A percentile compares a stretch with the other conserved stretches of the same genome.
Evolutionary conservation across 2,113 vertebrate genomes (phyloP).

Genomic region (Gadus macrocephalus): DNA sequence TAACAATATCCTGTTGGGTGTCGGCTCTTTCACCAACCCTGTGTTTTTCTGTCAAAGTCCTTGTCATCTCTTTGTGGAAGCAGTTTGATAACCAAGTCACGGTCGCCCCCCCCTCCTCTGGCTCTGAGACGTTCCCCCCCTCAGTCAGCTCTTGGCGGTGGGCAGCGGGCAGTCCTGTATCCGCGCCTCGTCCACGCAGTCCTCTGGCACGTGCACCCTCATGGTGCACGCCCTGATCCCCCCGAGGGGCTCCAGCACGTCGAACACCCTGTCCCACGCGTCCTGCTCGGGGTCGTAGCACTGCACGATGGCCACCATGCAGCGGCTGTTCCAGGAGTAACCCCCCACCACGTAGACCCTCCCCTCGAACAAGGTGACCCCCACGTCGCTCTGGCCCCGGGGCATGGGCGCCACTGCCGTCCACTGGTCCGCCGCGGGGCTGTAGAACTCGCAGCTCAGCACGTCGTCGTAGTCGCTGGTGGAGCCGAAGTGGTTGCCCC

Average conservation of each 20-base stretch:
- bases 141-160: slow-evolving; percentile 54
- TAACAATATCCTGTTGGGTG: too few species aligned
- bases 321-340: slow-evolving; percentile 80
- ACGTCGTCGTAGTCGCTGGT: slow-evolving; percentile 77
- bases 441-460: slow-evolving; percentile 75
- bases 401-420: slow-evolving; percentile 75
- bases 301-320: slow-evolving; percentile 80
- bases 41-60: too few species aligned
- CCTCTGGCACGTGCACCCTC: slow-evolving; percentile 73
- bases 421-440: slow-evolving; percentile 73
- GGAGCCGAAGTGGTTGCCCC: slow-evolving; percentile 78
- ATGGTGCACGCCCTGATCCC: slow-evolving; percentile 77
- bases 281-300: slow-evolving; percentile 72
- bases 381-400: slow-evolving; percentile 75
- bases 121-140: background rate
- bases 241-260: slow-evolving; percentile 76
- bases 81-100: too few species aligned
- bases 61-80: too few species aligned
- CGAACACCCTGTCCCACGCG: slow-evolving; percentile 73
- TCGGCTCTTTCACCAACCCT: too few species aligned
- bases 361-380: slow-evolving; percentile 71
- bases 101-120: background rate
- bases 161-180: slow-evolving; percentile 70
- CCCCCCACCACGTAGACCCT: slow-evolving; percentile 77
- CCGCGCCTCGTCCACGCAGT: slow-evolving; percentile 63